Conservation (phyloP, 2,797 vertebrate genomes). For the Columba guinea region DNA sequence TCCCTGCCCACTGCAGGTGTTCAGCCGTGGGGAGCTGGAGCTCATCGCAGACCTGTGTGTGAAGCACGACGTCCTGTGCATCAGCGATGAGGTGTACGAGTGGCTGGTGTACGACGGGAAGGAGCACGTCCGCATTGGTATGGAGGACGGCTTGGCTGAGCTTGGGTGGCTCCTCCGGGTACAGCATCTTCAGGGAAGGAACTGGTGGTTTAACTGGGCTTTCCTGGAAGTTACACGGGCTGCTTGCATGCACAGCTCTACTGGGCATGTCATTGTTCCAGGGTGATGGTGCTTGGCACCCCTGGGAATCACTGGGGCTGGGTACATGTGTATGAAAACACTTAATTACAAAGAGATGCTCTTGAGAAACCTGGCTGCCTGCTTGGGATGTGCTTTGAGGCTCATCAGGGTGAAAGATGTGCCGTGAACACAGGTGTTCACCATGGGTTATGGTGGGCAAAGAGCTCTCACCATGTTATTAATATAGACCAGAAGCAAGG, state of each 20-base stretch:
- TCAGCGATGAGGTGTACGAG: slow-evolving; percentile 96
- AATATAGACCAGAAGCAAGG: not conserved
- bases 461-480: not conserved
- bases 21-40: slow-evolving; percentile 84
- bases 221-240: not conserved
- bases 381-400: not conserved
- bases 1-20: slow-evolving; percentile 80
- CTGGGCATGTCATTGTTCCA: not conserved
- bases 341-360: not conserved
- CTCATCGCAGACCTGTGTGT: slow-evolving; percentile 89
- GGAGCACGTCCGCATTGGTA: slow-evolving; percentile 91
- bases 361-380: slow-evolving; percentile 11
- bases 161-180: not conserved
- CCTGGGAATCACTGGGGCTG: not conserved
- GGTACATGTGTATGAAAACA: not conserved
- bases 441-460: fast-evolving
- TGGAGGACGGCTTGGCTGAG: not conserved
- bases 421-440: not conserved
- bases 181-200: not conserved
- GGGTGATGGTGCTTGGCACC: not conserved
- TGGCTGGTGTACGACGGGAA: slow-evolving; percentile 90
- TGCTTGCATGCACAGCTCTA: not conserved
- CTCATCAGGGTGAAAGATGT: not conserved
- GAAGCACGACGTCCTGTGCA: slow-evolving; percentile 87
- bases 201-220: not conserved